Conservation (phyloP, 2,113 vertebrate species). For the Gadus macrocephalus region DNA sequence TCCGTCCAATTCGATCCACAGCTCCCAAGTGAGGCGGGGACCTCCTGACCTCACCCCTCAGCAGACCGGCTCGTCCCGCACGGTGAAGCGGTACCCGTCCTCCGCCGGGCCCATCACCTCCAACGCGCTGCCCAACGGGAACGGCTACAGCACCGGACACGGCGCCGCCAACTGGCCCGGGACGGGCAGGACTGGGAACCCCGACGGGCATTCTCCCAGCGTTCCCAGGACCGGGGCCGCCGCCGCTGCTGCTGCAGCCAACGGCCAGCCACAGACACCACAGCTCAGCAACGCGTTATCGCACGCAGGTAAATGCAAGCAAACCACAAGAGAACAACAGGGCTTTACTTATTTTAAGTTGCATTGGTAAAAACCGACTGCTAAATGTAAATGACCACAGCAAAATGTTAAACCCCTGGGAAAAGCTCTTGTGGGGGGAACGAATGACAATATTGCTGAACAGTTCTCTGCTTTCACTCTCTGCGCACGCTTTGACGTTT, state of each 20-base stretch:
- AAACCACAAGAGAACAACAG: too few relatives aligned
- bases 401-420: not conserved
- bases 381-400: not conserved
- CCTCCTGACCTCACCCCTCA: slow-evolving; percentile 71
- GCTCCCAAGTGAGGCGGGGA: slow-evolving; percentile 78
- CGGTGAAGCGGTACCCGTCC: slow-evolving; percentile 83
- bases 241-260: slow-evolving; percentile 15
- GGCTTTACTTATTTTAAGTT: too few relatives aligned
- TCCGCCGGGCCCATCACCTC: slow-evolving; percentile 79
- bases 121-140: slow-evolving; percentile 77
- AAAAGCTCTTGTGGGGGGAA: not conserved
- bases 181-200: not conserved
- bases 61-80: slow-evolving; percentile 78
- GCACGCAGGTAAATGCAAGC: slow-evolving; percentile 72
- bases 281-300: slow-evolving; percentile 62
- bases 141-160: slow-evolving; percentile 33
- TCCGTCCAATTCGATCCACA: slow-evolving; percentile 63
- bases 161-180: slow-evolving; percentile 42
- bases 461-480: slow-evolving; percentile 16
- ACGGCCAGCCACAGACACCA: slow-evolving; percentile 47
- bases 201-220: slow-evolving; percentile 55
- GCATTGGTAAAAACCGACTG: too few relatives aligned
- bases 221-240: too few relatives aligned
- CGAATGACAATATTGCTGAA: not conserved
- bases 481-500: slow-evolving; percentile 22